phyloP scores from a whole-genome alignment of 2,888 invertebrate genomes.

The Melieria crassipennis region DNA sequence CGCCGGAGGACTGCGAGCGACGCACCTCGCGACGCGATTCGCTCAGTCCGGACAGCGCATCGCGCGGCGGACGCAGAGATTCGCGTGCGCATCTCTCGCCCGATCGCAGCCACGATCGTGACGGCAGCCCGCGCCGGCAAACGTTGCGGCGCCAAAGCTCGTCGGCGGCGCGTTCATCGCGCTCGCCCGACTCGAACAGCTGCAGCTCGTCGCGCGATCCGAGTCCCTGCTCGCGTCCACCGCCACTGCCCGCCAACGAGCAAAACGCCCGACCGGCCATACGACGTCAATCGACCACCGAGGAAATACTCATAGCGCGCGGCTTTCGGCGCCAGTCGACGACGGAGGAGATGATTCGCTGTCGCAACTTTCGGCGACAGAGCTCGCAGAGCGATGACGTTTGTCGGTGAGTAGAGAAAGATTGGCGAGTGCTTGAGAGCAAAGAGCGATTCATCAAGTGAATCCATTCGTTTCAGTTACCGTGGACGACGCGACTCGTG shows the following conservation, averaged over 20 bases:
- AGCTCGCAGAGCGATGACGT: slow-evolving; percentile 90
- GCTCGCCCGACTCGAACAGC: slow-evolving; percentile 78
- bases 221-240: slow-evolving; percentile 77
- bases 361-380: slow-evolving; percentile 89
- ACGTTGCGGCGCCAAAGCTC: slow-evolving; percentile 84
- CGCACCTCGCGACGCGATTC: slow-evolving; percentile 82
- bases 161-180: slow-evolving; percentile 73
- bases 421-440: neutral
- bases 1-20: slow-evolving; percentile 75
- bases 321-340: slow-evolving; percentile 91
- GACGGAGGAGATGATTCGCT: slow-evolving; percentile 92
- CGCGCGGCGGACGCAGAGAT: slow-evolving; percentile 74
- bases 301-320: slow-evolving; percentile 89
- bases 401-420: slow-evolving; percentile 67
- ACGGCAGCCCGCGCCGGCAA: slow-evolving; percentile 78
- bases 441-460: no score
- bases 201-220: slow-evolving; percentile 85
- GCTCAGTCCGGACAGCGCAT: slow-evolving; percentile 89
- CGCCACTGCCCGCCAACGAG: slow-evolving; percentile 67
- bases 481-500: slow-evolving; percentile 76
- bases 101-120: slow-evolving; percentile 79
- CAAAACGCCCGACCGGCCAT: slow-evolving; percentile 77
- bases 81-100: slow-evolving; percentile 83
- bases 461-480: slow-evolving; percentile 49
- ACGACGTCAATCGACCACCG: slow-evolving; percentile 88